A percentile compares a stretch with the other conserved stretches of the same genome.
Evolutionary conservation across 2,113 vertebrate genomes (phyloP).

Genomic region (Pseudorhombus dupliciocellatus): DNA sequence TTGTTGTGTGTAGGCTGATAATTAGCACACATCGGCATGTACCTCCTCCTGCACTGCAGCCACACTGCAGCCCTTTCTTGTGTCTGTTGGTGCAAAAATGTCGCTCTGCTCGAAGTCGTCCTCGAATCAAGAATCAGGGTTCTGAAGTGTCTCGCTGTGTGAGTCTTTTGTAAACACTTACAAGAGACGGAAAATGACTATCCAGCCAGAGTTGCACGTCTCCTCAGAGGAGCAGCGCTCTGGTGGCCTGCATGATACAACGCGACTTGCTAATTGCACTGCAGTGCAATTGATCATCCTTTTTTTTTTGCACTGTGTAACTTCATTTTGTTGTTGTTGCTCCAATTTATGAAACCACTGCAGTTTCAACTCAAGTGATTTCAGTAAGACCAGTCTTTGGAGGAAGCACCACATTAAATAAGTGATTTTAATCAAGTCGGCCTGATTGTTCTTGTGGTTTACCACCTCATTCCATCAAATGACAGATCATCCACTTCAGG

Average conservation of each 20-base stretch:
- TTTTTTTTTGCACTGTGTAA: slow-evolving; percentile 23
- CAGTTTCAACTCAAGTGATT: slow-evolving; percentile 2
- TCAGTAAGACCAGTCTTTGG: neutral
- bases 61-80: neutral
- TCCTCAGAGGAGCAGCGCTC: slow-evolving; percentile 3
- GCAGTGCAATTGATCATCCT: slow-evolving; percentile 47
- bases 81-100: slow-evolving; percentile 6
- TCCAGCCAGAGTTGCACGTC: neutral
- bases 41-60: slow-evolving; percentile 14
- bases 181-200: slow-evolving; percentile 20
- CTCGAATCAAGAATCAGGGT: neutral
- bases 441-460: slow-evolving; percentile 15
- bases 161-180: slow-evolving; percentile 19
- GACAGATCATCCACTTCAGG: slow-evolving; percentile 9
- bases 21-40: slow-evolving; percentile 17
- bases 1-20: slow-evolving; percentile 26
- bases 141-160: neutral
- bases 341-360: slow-evolving; percentile 8
- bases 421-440: slow-evolving; percentile 25
- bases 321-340: slow-evolving; percentile 13
- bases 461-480: neutral
- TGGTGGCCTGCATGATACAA: slow-evolving; percentile 10
- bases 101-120: neutral
- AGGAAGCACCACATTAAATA: slow-evolving; percentile 4
- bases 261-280: slow-evolving; percentile 44